Conservation (phyloP, 2,888 invertebrate genomes). For the Seira sanloemensis region DNA sequence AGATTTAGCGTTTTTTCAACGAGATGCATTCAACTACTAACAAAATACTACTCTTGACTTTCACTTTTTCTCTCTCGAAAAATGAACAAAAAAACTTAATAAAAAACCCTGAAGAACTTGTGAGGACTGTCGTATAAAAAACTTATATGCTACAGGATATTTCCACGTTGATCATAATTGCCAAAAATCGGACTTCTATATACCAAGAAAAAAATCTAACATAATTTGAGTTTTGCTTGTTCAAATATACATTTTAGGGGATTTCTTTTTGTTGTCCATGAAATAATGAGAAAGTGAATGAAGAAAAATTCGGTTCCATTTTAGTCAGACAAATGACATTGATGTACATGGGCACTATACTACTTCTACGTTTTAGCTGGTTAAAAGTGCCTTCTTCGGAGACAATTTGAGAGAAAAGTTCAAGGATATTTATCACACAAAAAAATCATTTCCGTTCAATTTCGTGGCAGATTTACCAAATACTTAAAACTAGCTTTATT, state of each 20-base stretch:
- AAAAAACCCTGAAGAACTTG: constrained; percentile 56
- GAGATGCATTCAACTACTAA: constrained; percentile 30
- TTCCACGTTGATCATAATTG: constrained; percentile 44
- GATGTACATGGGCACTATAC: constrained; percentile 30
- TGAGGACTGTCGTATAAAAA: constrained; percentile 52
- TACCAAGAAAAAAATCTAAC: constrained; percentile 12
- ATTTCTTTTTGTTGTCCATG: too few species aligned
- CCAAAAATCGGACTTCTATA: constrained; percentile 59
- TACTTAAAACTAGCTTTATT: too few species aligned
- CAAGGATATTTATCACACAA: background rate
- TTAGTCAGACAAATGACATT: constrained; percentile 10
- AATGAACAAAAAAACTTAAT: background rate
- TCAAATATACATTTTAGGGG: too few species aligned
- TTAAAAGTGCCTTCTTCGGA: constrained; percentile 20
- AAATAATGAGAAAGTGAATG: background rate
- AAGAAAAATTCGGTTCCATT: background rate
- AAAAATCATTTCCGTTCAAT: background rate
- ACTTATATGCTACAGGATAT: background rate
- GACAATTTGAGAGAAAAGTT: background rate
- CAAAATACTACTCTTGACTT: constrained; percentile 47
- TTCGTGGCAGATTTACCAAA: background rate
- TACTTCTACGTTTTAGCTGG: constrained; percentile 11
- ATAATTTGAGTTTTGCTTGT: constrained; percentile 23
- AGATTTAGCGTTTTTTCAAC: constrained; percentile 59
- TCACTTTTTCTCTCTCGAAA: constrained; percentile 35